Conservation (phyloP, 2,113 vertebrate species). For the Phaethon lepturus region DNA sequence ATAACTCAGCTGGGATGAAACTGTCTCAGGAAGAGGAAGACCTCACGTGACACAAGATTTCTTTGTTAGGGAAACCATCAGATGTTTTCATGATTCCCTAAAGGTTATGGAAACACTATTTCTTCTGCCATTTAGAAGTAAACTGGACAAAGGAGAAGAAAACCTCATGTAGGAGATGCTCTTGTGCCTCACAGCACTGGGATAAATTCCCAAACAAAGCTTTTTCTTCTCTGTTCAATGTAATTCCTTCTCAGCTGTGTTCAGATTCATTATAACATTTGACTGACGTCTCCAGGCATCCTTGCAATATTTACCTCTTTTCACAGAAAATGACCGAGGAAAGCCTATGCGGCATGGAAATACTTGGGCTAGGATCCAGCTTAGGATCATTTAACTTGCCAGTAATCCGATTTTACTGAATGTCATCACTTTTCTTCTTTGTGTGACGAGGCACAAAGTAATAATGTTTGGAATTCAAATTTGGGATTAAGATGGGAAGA, state of each 20-base stretch:
- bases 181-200: background rate
- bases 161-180: background rate
- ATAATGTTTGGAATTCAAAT: constrained; percentile 28
- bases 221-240: background rate
- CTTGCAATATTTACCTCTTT: background rate
- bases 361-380: background rate
- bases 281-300: background rate
- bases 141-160: background rate
- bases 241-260: background rate
- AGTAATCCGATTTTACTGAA: constrained; percentile 22
- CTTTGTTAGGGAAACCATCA: background rate
- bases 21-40: background rate
- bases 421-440: constrained; percentile 16
- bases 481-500: background rate
- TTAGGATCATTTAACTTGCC: background rate
- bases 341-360: background rate
- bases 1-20: background rate
- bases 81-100: background rate
- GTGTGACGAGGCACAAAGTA: background rate
- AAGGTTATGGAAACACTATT: background rate
- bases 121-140: background rate
- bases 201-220: background rate
- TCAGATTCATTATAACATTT: background rate
- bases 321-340: background rate
- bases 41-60: background rate